Evolutionary conservation across 2,113 vertebrate species (phyloP), one percentile per base, ranked within the genome.

Genomic region (Burhinus oedicnemus): DNA sequence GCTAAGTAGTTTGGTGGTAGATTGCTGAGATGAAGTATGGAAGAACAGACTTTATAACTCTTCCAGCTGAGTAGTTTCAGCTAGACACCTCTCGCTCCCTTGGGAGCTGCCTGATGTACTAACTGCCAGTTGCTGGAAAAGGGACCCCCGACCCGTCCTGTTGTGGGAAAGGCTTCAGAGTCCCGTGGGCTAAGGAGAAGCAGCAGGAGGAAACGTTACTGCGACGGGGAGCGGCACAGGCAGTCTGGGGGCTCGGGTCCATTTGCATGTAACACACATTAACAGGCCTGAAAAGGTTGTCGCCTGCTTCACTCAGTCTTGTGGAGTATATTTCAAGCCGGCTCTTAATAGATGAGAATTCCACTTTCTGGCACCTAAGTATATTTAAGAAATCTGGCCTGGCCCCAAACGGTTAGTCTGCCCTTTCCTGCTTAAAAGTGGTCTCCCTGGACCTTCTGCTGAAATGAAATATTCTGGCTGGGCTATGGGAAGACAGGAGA

Each of bases 241-340:
- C 62, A 23, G 2, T 5, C 9, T 5, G 36, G 40, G 58, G 11
- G 0, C 7, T 55, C 9, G 27, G 38, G 4, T 29, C 61, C 13
- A 6, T 52, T 42, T 7, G 4, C 2, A 7, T 4, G 2, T 9
- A 1, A 32, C 27, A 34, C 9, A 1, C 2, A 2, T 7, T 6
- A 52, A 10, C 9, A 9, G 0, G 5, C 27, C 27, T 15, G 8
- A 25, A 34, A 47, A 30, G 19, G 12, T 1, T 5, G 15, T 19
- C 2, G 6, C n/a, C 21, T 49, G 22, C 61, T 62, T 54, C 8
- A 1, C 34, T 66, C 14, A 5, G 12, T 9, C 44, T 21, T 5
- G 3, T 26, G 47, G 42, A 10, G 34, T 8, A 1, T 5, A 4
- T 42, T 60, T 65, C 45, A 20, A 64, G 23, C 17, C 1, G 26